These are phyloP conservation scores for Zelostemma sp. DNA, from an alignment of 1,140 invertebrate genomes.

Conservation along the genomic window DNA sequence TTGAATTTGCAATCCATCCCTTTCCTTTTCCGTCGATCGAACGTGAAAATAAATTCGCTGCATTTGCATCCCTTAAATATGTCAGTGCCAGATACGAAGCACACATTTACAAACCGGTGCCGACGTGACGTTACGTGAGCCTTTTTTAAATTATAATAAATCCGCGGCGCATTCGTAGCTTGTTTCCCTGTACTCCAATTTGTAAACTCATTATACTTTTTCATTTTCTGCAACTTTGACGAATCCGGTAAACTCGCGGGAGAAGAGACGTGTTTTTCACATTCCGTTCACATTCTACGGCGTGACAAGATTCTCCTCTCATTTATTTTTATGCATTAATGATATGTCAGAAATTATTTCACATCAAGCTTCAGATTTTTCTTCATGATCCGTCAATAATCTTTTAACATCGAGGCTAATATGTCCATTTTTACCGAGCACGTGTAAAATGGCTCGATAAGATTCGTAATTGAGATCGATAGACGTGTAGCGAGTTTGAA, in stretches of 20 bases:
- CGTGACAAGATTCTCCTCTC: too few relatives aligned
- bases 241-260: too few relatives aligned
- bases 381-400: too few relatives aligned
- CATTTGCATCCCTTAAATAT: slow-evolving; percentile 48
- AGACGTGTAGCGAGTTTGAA: too few relatives aligned
- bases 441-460: too few relatives aligned
- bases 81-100: slow-evolving; percentile 32
- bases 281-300: too few relatives aligned
- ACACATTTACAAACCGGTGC: slow-evolving; percentile 32
- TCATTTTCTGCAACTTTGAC: slow-evolving; percentile 13
- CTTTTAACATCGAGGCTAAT: too few relatives aligned
- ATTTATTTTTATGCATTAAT: too few relatives aligned
- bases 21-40: slow-evolving; percentile 44
- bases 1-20: slow-evolving; percentile 48
- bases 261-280: too few relatives aligned
- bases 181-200: slow-evolving; percentile 35
- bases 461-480: too few relatives aligned
- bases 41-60: slow-evolving; percentile 49
- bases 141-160: slow-evolving; percentile 48
- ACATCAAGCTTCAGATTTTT: too few relatives aligned
- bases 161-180: slow-evolving; percentile 41
- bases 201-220: slow-evolving; percentile 46
- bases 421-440: neutral
- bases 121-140: slow-evolving; percentile 33
- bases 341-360: too few relatives aligned